These are phyloP conservation scores for Naja naja DNA, from an alignment of 2,113 vertebrate genomes.

Conservation along the genomic window DNA sequence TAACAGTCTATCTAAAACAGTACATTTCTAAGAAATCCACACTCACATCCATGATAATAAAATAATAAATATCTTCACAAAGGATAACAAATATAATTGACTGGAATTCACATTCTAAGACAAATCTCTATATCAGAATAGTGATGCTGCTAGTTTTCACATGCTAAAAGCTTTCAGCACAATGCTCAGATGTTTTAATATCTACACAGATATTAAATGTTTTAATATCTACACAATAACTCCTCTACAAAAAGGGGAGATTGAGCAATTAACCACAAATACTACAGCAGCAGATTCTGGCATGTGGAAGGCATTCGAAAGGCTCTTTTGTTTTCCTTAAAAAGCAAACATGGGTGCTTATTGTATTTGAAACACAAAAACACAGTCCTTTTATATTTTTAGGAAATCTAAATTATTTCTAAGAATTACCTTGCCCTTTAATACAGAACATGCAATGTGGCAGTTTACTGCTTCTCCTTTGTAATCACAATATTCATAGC, in stretches of 20 bases:
- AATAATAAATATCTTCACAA: neutral
- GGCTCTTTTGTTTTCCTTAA: neutral
- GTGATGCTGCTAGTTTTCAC: neutral
- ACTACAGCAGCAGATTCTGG: neutral
- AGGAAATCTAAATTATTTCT: neutral
- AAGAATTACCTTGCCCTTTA: neutral
- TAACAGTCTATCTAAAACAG: neutral
- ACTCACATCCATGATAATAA: neutral
- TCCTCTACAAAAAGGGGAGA: neutral
- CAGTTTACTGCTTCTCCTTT: neutral
- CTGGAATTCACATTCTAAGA: constrained; percentile 26
- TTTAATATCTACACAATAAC: neutral
- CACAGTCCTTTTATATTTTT: neutral
- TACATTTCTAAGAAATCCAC: neutral
- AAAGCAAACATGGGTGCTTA: neutral
- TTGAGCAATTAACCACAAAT: neutral
- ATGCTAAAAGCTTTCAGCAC: constrained; percentile 30
- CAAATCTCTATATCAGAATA: constrained; percentile 34
- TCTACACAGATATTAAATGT: neutral
- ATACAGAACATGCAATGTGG: neutral
- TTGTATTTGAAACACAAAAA: neutral
- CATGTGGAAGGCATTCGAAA: neutral
- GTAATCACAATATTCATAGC: neutral
- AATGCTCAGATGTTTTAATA: neutral
- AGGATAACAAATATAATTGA: constrained; percentile 2